Percentiles rank a stretch among this genome's conserved stretches.
These are phyloP conservation scores for Enoplosus armatus DNA, from an alignment of 2,797 vertebrate species.

Conservation along the genomic window DNA sequence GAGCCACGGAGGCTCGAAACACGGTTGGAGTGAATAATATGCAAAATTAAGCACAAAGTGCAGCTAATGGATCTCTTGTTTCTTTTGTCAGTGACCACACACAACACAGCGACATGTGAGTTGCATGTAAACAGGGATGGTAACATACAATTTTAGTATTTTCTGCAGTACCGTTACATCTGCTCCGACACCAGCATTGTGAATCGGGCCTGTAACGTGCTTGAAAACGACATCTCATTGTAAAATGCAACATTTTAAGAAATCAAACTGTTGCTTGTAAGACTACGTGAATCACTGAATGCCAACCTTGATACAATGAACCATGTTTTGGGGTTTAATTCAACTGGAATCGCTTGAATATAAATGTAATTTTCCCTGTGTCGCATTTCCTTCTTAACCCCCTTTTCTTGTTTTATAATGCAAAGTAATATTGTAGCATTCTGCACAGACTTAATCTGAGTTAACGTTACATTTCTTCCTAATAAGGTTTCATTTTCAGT, in stretches of 20 bases:
- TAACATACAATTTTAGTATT: background rate
- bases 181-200: background rate
- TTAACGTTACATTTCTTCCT: background rate
- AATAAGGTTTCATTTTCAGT: background rate
- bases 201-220: constrained; percentile 25
- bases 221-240: background rate
- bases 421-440: background rate
- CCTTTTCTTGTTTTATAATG: background rate
- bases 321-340: constrained; percentile 10
- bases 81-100: background rate
- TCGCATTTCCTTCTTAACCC: constrained; percentile 40
- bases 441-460: background rate
- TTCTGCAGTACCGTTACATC: constrained; percentile 32
- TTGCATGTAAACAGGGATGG: constrained; percentile 3
- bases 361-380: constrained; percentile 9
- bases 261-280: constrained; percentile 46
- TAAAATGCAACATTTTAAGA: background rate
- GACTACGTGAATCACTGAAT: no score
- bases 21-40: background rate
- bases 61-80: background rate
- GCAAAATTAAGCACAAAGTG: background rate
- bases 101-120: background rate
- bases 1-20: background rate
- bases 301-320: background rate
- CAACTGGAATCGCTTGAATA: constrained; percentile 2